Conservation (phyloP, 2,113 vertebrate genomes). For the Saguinus imperator region DNA sequence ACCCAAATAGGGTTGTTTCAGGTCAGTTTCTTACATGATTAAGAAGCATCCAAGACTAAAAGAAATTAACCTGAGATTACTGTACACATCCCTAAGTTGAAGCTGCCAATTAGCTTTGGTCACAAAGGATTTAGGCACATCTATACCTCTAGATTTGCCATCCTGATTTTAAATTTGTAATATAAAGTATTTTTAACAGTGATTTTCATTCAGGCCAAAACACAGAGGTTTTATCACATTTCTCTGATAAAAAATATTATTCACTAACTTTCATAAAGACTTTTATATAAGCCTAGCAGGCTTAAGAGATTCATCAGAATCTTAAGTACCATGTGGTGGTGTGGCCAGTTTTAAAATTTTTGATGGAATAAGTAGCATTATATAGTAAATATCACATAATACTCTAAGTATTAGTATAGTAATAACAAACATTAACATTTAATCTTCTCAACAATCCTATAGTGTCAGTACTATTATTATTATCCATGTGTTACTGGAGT, state of each 20-base stretch:
- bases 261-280: not conserved
- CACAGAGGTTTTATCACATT: not conserved
- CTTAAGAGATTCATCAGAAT: not conserved
- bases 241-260: not conserved
- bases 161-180: not conserved
- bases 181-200: not conserved
- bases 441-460: not conserved
- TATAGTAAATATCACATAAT: not conserved
- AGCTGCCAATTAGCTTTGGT: not conserved
- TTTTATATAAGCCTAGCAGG: slow-evolving; percentile 10
- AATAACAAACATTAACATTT: slow-evolving; percentile 8
- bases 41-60: not conserved
- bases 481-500: not conserved
- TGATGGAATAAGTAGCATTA: not conserved
- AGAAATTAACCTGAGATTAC: not conserved
- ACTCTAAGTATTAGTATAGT: not conserved
- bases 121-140: not conserved
- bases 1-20: not conserved
- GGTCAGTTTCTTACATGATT: not conserved
- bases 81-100: not conserved
- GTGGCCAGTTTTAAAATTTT: not conserved
- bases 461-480: not conserved
- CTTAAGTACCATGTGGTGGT: not conserved
- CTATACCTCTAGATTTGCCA: not conserved
- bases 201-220: not conserved